Evolutionary conservation across 1,140 invertebrate genomes (phyloP), one percentile per base, ranked within the genome.

Genomic region (Bombus impatiens): DNA sequence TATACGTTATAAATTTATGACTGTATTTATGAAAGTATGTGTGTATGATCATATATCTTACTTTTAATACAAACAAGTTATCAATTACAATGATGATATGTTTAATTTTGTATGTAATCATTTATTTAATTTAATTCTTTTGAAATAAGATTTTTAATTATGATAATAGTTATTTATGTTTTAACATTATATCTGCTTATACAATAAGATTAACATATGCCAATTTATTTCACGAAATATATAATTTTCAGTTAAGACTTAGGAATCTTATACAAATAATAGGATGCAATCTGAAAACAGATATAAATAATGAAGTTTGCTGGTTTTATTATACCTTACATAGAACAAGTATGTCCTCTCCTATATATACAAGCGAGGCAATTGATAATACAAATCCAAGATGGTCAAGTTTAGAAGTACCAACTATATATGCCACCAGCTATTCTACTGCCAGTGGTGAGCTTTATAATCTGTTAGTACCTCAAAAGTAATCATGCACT

Each of bases 321-420:
- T 96, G 95, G 94, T 96, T 97, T 91, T 98, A 98, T 92, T 97
- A 97, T 86, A 98, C 98, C 0, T 94, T 98, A 40, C 98, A 98
- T 93, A 95, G 96, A 87, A 97, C 97, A 5, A 96, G 96, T 78
- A 98, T 98, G 97, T 97, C 97, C 62, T 97, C 97, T 78, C 98
- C 98, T 28, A 97, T 99, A 89, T 99, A 98, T 92, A 98, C 97
- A 6, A 99, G 98, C 94, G 98, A 98, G 93, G 96, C 96, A 89
- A 95, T 98, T 83, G 96, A 96, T 82, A 97, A 96, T 87, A 94
- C 95, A 78, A 97, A 97, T 95, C 97, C 97, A 78, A 97, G 97
- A 94, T 98, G 98, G 98, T 96, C 96, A 81, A 97, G 92, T 90
- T 86, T 95, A 35, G 94, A 95, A 93, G 92, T 95, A 87, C 93